Percentiles rank a stretch among this genome's conserved stretches.
phyloP scores from a whole-genome alignment of 2,113 vertebrate genomes.

The Aramus guarauna region DNA sequence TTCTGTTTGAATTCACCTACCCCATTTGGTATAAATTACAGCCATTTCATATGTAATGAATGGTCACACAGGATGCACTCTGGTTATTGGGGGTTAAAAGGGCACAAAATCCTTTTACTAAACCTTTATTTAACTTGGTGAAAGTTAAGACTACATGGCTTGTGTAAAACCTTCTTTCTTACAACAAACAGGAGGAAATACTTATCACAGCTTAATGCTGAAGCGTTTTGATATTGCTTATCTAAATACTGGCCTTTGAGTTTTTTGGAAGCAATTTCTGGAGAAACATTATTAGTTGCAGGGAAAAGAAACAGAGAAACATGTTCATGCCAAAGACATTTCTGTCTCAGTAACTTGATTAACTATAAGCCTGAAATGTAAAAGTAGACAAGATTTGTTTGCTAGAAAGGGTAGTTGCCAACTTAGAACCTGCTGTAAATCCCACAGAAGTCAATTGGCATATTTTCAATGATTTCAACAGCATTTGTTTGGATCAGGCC shows the following conservation, averaged over 20 bases:
- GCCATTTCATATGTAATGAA: slow-evolving; percentile 62
- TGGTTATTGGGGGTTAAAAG: slow-evolving; percentile 56
- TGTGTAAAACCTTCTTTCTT: slow-evolving; percentile 25
- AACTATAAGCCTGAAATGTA: slow-evolving; percentile 26
- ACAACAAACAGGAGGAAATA: slow-evolving; percentile 29
- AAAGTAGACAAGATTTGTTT: slow-evolving; percentile 38
- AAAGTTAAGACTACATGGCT: slow-evolving; percentile 44
- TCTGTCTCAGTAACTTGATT: slow-evolving; percentile 34
- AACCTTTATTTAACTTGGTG: slow-evolving; percentile 54
- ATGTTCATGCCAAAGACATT: slow-evolving; percentile 31
- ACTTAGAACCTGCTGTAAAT: slow-evolving; percentile 38
- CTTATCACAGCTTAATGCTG: slow-evolving; percentile 26
- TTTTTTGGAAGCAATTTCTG: slow-evolving; percentile 27
- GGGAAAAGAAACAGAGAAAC: slow-evolving; percentile 44
- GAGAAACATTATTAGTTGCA: slow-evolving; percentile 27
- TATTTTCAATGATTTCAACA: slow-evolving; percentile 54
- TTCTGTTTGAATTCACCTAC: slow-evolving; percentile 68
- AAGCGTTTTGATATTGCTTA: slow-evolving; percentile 57
- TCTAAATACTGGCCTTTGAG: slow-evolving; percentile 42
- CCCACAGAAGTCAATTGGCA: slow-evolving; percentile 54
- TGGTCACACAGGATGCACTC: slow-evolving; percentile 67
- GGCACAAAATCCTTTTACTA: slow-evolving; percentile 53
- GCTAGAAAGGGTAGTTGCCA: slow-evolving; percentile 10
- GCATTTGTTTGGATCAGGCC: slow-evolving; percentile 27
- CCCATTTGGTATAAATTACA: slow-evolving; percentile 81